Base-by-base conservation (phyloP, 2,888 invertebrate species). In the Julus scanicus region DNA sequence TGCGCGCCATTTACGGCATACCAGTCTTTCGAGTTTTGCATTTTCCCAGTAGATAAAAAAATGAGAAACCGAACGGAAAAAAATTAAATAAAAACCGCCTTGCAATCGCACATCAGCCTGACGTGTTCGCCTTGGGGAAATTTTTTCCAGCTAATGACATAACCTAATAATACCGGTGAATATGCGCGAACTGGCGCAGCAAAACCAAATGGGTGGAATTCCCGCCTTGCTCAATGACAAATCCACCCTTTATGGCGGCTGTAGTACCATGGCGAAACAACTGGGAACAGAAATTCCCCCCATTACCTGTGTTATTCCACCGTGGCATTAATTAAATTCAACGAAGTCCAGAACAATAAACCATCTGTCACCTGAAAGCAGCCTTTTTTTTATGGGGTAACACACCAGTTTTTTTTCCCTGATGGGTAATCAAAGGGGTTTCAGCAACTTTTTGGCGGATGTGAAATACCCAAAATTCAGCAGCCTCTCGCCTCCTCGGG, bases 51-150 rank as follows among this genome's bases (percentile, higher is more conserved):
- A 57, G 17, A 17, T 57, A 57, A 57, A 57, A 57, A 57, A 57
- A 9, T 49, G 49, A 13, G 13, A 13, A 29, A 29, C 29, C 29
- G 29, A 29, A 49, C 9, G 49, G 49, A 49, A 49, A 49, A 49
- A 49, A 49, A 49, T 0, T 49, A 49, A 13, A 49, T 13, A 49
- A 49, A 49, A 49, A 49, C 49, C 49, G 13, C 49, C 49, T 49
- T 13, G 49, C 49, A 57, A 57, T 17, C 57, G 57, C 57, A 13
- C 57, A 57, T 57, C 57, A 57, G 57, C 57, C 57, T 57, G 57
- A 57, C 57, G 57, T 57, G 57, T 57, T 57, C 57, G 57, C 57
- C 57, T 57, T 57, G 57, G 57, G 57, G 57, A 57, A 57, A 57
- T 57, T 57, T 57, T 13, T 57, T 1, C 57, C 17, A 13, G 57